Conservation (phyloP, 2,888 invertebrate species). For the Lamellibrachia columna region DNA sequence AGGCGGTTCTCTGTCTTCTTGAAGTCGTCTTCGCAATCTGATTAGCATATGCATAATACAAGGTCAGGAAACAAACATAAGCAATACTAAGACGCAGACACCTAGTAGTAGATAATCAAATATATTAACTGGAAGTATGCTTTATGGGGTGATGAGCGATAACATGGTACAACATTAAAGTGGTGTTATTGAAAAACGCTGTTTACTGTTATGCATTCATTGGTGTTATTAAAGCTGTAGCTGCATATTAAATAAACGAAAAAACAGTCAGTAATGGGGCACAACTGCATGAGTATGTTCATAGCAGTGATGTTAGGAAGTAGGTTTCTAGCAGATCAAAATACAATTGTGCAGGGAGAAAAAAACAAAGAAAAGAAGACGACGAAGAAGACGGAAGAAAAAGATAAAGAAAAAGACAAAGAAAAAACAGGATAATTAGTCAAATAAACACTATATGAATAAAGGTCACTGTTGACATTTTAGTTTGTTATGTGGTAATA, state of each 20-base stretch:
- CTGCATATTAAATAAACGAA: neutral
- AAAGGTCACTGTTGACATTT: neutral
- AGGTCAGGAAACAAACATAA: neutral
- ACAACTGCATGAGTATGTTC: neutral
- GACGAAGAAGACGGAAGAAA: no score
- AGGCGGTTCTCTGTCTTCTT: neutral
- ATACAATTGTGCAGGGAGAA: no score
- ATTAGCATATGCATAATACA: neutral
- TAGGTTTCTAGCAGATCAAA: no score
- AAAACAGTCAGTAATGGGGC: neutral
- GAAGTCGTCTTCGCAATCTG: neutral
- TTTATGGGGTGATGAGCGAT: neutral
- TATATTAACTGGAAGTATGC: neutral
- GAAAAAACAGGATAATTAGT: neutral
- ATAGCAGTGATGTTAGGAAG: no score
- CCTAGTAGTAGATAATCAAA: neutral
- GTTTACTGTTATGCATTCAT: no score
- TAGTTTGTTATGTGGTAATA: neutral
- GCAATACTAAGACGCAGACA: neutral
- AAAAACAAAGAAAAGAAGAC: no score
- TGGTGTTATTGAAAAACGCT: neutral
- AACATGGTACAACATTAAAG: neutral
- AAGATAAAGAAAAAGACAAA: neutral
- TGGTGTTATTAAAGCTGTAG: neutral
- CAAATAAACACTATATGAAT: neutral